These are phyloP conservation scores for Micromussa lordhowensis DNA, from an alignment of 92 coral and sea anemone species.

Conservation along the genomic window DNA sequence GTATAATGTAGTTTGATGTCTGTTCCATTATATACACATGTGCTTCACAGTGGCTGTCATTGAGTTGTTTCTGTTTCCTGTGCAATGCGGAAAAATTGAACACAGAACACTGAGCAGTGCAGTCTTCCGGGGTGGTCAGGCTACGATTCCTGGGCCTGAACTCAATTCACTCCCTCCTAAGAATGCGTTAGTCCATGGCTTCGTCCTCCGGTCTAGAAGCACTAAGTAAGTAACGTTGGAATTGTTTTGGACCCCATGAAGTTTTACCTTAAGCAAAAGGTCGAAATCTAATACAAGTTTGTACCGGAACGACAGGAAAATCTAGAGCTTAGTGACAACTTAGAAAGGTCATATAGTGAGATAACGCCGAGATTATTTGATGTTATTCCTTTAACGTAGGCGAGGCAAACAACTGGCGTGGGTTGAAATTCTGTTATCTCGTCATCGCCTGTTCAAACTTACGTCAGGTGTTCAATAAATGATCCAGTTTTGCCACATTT, in stretches of 20 bases:
- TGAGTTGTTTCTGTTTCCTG: background rate
- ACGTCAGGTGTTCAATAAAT: background rate
- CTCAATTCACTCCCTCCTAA: background rate
- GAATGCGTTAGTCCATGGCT: background rate
- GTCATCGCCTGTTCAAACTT: background rate
- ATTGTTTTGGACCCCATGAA: background rate
- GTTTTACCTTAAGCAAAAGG: background rate
- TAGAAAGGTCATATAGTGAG: background rate
- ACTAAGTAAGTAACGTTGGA: background rate
- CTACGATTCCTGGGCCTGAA: background rate
- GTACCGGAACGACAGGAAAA: background rate
- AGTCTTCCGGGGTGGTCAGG: background rate
- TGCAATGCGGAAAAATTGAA: background rate
- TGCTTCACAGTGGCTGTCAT: background rate
- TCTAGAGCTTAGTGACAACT: background rate
- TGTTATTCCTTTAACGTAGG: background rate
- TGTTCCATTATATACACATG: background rate
- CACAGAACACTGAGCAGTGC: background rate
- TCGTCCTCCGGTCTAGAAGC: background rate
- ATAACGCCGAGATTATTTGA: background rate
- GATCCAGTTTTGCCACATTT: background rate
- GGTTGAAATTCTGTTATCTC: background rate
- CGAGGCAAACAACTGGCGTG: background rate
- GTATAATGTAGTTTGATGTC: background rate
- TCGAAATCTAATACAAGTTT: background rate